Conservation (phyloP, 2,113 vertebrate genomes). For the Oxygymnocypris stewartii region DNA sequence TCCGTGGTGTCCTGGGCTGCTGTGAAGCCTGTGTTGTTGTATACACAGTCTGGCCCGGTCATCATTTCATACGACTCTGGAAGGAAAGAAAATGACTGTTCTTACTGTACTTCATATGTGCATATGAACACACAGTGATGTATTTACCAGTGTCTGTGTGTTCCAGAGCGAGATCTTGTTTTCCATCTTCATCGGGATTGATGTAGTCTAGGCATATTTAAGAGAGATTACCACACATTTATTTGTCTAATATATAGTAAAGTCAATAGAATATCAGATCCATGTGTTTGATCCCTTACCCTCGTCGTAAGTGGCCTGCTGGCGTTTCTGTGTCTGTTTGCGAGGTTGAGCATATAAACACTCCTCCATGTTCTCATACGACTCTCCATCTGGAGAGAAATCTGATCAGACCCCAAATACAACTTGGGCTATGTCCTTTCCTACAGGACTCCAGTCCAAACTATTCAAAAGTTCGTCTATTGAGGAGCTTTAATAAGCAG, state of each 20-base stretch:
- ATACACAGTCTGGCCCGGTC: background rate
- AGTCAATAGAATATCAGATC: background rate
- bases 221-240: background rate
- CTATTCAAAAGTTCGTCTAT: background rate
- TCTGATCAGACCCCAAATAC: background rate
- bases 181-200: constrained; percentile 33
- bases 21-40: background rate
- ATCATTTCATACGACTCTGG: constrained; percentile 53
- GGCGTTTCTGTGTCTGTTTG: background rate
- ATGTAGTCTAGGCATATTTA: constrained; percentile 46
- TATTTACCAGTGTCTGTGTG: constrained; percentile 52
- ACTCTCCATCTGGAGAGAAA: constrained; percentile 54
- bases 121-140: background rate
- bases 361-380: constrained; percentile 57
- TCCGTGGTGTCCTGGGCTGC: constrained; percentile 28
- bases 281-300: background rate
- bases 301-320: constrained; percentile 22
- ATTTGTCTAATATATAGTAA: background rate
- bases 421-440: background rate
- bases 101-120: background rate
- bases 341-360: constrained; percentile 42
- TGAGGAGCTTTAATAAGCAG: background rate
- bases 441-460: background rate
- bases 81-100: background rate
- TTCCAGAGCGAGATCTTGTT: constrained; percentile 1